phyloP scores from a whole-genome alignment of 2,797 vertebrate species.

The Limosa lapponica region DNA sequence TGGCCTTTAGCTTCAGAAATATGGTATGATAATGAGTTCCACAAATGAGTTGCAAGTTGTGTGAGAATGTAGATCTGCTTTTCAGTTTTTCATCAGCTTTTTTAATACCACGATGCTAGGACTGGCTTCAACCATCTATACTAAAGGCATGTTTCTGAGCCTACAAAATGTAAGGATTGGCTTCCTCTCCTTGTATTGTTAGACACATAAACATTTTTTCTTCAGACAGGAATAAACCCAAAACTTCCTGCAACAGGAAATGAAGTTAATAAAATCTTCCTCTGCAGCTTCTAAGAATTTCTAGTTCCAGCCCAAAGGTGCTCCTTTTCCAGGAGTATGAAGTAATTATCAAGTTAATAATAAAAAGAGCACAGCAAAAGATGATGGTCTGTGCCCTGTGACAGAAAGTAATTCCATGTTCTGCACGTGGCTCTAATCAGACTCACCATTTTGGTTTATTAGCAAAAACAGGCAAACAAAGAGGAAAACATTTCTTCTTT shows the following conservation, averaged over 20 bases:
- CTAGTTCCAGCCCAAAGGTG: not conserved
- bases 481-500: not conserved
- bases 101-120: not conserved
- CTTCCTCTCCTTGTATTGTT: not conserved
- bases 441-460: not conserved
- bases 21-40: not conserved
- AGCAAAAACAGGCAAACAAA: not conserved
- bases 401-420: not conserved
- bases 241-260: not conserved
- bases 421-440: not conserved
- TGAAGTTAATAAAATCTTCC: not conserved
- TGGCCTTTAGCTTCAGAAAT: not conserved
- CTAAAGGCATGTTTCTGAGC: not conserved
- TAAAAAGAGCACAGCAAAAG: not conserved
- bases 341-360: constrained; percentile 8
- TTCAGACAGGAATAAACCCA: not conserved
- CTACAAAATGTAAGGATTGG: not conserved
- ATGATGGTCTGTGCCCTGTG: not conserved
- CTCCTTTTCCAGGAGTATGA: not conserved
- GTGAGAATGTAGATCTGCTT: not conserved
- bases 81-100: not conserved
- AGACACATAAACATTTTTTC: not conserved
- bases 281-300: not conserved
- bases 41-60: not conserved
- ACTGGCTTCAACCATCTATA: not conserved